A percentile compares a stretch with the other conserved stretches of the same genome.
Conservation (phyloP, 1,140 invertebrate species). For the Scaptomyza hsui region DNA sequence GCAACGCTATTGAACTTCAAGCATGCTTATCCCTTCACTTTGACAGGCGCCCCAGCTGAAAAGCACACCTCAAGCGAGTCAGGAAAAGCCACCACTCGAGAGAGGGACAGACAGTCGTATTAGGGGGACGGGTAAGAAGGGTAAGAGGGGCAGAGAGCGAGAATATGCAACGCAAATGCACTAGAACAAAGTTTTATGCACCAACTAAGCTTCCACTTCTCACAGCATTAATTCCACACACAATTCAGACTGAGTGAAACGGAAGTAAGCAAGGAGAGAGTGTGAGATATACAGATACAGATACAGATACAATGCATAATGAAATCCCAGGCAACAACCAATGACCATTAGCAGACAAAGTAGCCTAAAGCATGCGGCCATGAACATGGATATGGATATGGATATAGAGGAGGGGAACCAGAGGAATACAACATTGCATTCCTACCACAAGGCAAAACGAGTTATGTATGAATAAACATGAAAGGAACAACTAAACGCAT, state of each 20-base stretch:
- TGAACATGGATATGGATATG: conserved; percentile 37
- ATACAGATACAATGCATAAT: conserved; percentile 63
- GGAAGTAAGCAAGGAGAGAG: conserved; percentile 10
- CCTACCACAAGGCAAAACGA: conserved; percentile 57
- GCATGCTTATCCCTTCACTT: conserved; percentile 48
- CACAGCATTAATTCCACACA: conserved; percentile 57
- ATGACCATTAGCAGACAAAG: conserved; percentile 73
- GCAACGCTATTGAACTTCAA: conserved; percentile 56
- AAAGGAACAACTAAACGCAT: conserved; percentile 19
- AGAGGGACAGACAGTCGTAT: conserved; percentile 9
- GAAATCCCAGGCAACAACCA: conserved; percentile 63
- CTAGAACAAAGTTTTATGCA: conserved; percentile 69
- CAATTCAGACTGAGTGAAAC: background rate
- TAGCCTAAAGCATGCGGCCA: conserved; percentile 57
- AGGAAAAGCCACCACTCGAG: conserved; percentile 62
- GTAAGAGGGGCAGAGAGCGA: background rate
- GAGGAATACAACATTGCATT: conserved; percentile 7
- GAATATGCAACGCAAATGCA: conserved; percentile 53
- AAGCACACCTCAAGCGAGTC: conserved; percentile 64
- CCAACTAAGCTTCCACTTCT: conserved; percentile 57
- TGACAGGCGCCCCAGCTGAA: conserved; percentile 21
- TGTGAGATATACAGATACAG: background rate
- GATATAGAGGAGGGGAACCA: conserved; percentile 25
- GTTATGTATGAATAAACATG: conserved; percentile 76
- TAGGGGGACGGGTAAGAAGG: background rate